Evolutionary conservation across 2,888 invertebrate species (phyloP).

Genomic region (Ditula angustiorana): DNA sequence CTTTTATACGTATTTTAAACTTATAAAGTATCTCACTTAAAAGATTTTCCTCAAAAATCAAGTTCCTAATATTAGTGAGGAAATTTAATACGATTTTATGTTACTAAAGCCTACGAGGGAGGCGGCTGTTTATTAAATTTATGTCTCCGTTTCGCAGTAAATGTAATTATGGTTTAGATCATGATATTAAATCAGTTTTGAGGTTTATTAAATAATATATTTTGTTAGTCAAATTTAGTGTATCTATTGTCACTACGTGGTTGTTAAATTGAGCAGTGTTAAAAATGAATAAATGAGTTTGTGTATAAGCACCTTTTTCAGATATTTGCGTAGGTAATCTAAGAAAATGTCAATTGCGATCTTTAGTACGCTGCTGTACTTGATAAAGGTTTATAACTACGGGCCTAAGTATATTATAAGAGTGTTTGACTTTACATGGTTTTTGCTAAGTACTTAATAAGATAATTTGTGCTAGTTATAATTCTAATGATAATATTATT

Average conservation of each 20-base stretch:
- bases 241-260: background rate
- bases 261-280: background rate
- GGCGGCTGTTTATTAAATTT: background rate
- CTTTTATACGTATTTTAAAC: background rate
- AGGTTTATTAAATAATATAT: slow-evolving; percentile 3
- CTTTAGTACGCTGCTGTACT: no score
- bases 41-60: background rate
- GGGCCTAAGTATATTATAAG: no score
- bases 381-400: no score
- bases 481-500: no score
- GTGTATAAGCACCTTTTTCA: background rate
- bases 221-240: background rate
- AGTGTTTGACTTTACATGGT: no score
- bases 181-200: slow-evolving; percentile 7
- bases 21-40: background rate
- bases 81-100: slow-evolving; percentile 4
- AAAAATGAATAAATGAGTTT: background rate
- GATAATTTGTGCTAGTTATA: no score
- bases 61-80: slow-evolving; percentile 1
- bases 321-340: background rate
- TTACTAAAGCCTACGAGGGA: background rate
- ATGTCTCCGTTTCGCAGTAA: slow-evolving; percentile 6
- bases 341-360: background rate
- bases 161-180: background rate
- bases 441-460: no score